Evolutionary conservation across 2,888 invertebrate genomes (phyloP).

Genomic region (Reticulitermes lucifugus): DNA sequence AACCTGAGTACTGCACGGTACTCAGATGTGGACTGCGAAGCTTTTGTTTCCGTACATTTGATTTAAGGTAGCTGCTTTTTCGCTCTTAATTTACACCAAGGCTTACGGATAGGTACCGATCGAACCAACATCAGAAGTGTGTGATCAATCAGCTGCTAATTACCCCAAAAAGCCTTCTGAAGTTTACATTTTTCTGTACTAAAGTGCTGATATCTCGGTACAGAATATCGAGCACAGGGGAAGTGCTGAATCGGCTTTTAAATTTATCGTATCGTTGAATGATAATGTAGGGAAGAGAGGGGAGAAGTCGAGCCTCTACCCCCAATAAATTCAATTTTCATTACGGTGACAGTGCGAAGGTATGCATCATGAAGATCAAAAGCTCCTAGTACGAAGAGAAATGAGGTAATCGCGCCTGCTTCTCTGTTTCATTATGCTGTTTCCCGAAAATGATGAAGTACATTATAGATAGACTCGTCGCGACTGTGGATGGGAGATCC

Average conservation of each 20-base stretch:
- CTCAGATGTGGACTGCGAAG: no score
- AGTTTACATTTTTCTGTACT: neutral
- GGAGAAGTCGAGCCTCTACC: neutral
- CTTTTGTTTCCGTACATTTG: no score
- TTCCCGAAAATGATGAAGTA: no score
- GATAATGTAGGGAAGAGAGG: neutral
- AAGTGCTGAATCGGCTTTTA: neutral
- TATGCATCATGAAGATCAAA: neutral
- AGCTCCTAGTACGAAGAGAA: neutral
- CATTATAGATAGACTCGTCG: no score
- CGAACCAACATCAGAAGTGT: neutral
- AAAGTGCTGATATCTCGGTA: neutral
- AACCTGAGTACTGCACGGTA: no score
- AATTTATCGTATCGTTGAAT: neutral
- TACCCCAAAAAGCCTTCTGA: neutral
- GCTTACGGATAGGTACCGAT: no score
- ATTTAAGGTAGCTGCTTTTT: no score
- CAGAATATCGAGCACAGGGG: neutral
- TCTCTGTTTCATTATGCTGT: no score
- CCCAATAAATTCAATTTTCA: conserved; percentile 13
- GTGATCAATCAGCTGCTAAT: neutral
- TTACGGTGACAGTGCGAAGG: neutral
- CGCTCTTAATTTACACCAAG: no score
- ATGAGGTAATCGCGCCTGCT: no score
- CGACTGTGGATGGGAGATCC: no score